Conservation (phyloP, 35 echinoderm and acorn worm species). For the Apostichopus japonicus region DNA sequence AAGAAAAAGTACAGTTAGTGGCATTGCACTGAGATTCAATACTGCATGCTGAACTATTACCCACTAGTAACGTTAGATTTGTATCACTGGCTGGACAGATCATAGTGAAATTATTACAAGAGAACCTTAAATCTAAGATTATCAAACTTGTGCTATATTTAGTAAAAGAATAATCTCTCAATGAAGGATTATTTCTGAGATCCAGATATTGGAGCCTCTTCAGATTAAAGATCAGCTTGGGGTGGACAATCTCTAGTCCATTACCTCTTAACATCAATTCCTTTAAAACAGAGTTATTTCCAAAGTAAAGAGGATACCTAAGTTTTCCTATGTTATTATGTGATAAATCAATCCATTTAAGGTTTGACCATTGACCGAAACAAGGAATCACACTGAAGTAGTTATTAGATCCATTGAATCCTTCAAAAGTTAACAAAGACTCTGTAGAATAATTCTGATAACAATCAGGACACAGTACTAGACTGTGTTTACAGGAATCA, state of each 20-base stretch:
- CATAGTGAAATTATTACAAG: neutral
- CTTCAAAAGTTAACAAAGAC: neutral
- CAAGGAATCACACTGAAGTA: neutral
- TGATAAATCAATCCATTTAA: neutral
- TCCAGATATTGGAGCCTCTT: neutral
- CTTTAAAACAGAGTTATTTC: neutral
- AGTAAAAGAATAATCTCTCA: neutral
- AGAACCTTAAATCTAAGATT: neutral
- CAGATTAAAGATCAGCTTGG: neutral
- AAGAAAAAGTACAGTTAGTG: neutral
- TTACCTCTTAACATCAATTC: neutral
- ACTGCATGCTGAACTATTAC: neutral
- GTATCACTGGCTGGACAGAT: neutral
- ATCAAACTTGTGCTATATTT: neutral
- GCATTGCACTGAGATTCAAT: neutral
- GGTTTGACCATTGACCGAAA: neutral
- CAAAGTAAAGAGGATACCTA: neutral
- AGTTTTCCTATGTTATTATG: neutral
- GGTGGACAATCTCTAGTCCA: neutral
- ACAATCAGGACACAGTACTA: neutral
- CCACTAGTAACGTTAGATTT: neutral
- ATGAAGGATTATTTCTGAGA: neutral
- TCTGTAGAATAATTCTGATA: neutral
- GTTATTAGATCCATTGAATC: neutral
- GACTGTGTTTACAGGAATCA: neutral